Evolutionary conservation across 1,140 invertebrate species (phyloP), one percentile per base, ranked within the genome.

Genomic region (Drosophila micromelanica): DNA sequence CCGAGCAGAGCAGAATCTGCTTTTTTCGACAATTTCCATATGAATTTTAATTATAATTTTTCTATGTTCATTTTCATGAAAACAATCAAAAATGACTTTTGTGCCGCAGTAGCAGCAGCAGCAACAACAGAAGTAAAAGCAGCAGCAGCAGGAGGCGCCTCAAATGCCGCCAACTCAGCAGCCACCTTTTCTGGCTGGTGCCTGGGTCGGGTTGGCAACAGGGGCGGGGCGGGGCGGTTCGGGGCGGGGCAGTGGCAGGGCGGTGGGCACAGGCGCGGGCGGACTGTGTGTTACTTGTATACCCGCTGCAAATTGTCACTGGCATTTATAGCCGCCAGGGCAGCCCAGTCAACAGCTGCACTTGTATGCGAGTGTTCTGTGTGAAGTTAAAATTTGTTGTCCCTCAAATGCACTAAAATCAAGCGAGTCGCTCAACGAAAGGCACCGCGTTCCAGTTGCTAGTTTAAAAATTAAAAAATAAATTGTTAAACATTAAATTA

Each of bases 41-140:
- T 87, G 84, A 87, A 79, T 87, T 87, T 87, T 87, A 87, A 87
- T 87, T 87, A 87, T 87, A 87, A 87, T 87, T 89, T 87, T 87
- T 87, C 82, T 89, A 87, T 87, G 82, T 86, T 87, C 84, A 87
- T 87, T 87, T 89, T 87, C 84, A 87, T 87, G 79, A 87, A 87
- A 87, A 87, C 82, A 87, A 87, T 87, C 82, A 87, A 82, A 87
- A 89, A 87, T 87, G 72, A 87, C 84, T 87, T 87, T 79, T 86
- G 82, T 78, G 75, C 80, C 65, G 59, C 57, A 70, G 23, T 52
- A 59, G 30, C 71, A 69, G 30, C 71, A 69, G 35, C 49, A 40
- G 32, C 32, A 35, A 9, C 32, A 35, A 7, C 32, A 9, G 27
- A 27, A 27, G 27, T 27, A 27, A 5, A 27, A 27, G 75, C 80